Evolutionary conservation across 92 coral and sea anemone genomes (phyloP).

Genomic region (Bergia sp.): DNA sequence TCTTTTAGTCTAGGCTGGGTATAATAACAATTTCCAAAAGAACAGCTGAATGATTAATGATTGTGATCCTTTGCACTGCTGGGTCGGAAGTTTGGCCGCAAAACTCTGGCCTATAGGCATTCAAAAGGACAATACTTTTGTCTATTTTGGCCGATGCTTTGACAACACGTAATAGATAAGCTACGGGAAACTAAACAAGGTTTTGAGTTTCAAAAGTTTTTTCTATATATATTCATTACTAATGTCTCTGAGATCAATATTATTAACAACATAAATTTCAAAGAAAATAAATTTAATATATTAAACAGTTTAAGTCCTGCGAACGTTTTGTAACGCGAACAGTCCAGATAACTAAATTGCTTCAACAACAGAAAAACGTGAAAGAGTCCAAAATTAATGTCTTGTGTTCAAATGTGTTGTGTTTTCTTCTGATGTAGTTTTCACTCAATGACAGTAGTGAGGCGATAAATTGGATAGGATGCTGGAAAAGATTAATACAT

Average conservation of each 20-base stretch:
- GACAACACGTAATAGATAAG: background rate
- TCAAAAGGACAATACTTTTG: background rate
- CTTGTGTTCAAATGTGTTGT: background rate
- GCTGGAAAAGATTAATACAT: background rate
- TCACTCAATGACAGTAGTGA: background rate
- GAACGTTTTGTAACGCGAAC: background rate
- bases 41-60: background rate
- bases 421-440: background rate
- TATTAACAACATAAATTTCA: no score
- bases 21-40: no score
- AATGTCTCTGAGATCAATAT: no score
- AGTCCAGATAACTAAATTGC: background rate
- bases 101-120: slow-evolving; percentile 27
- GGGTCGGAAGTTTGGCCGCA: slow-evolving; percentile 7
- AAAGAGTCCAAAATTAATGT: background rate
- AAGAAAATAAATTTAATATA: no score
- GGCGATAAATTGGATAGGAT: background rate
- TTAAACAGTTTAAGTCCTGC: background rate
- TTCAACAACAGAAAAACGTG: background rate
- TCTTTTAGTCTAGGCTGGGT: background rate
- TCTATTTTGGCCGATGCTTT: background rate
- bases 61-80: slow-evolving; percentile 9
- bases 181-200: slow-evolving; percentile 1
- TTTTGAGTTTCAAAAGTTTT: background rate
- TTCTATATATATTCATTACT: no score